Base-by-base conservation (phyloP, 2,113 vertebrate genomes). In the Sturnus vulgaris region DNA sequence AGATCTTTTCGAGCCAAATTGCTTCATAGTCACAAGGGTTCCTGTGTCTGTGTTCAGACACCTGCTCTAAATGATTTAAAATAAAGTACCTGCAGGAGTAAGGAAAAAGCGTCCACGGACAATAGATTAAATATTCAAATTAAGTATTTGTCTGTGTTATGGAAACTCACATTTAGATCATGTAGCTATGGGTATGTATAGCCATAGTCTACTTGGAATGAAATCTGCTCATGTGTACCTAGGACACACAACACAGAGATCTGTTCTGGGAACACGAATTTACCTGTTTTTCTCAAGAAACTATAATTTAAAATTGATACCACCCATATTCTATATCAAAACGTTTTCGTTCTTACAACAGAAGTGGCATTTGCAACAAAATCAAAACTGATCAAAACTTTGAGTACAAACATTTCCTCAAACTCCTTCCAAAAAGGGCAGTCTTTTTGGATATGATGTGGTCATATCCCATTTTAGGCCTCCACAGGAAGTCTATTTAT, bases 141-240 rank as follows among this genome's bases (percentile, higher is more conserved):
- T 18, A 64, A 69, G 7, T 42, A 19, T 49, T 69, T 55, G 10
- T n/a, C 12, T 63, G 2, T 31, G 6, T n/a, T 69, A 17, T 11
- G 40, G 33, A 69, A 84, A 46, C 7, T 72, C 20, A 13, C 15
- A 55, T 65, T 88, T 22, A 37, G 40, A 39, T 55, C 25, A 17
- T 3, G 5, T 21, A 27, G 17, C 31, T 46, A 0, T 27, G 18
- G 5, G 5, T 49, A 3, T 39, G 5, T 28, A 8, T 11, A 65
- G 37, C 11, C 13, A 65, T 0, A 78, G 7, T 6, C 4, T 10
- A 11, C 40, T 31, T 42, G 33, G 73, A 56, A 50, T 47, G 47
- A 75, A 69, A 75, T 19, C 15, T 28, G 3, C 5, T 3, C 47
- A 0, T 52, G 2, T 47, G 81, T 60, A 39, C 15, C 27, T 75